Conservation (phyloP, 2,797 vertebrate species). For the Okamejei kenojei region DNA sequence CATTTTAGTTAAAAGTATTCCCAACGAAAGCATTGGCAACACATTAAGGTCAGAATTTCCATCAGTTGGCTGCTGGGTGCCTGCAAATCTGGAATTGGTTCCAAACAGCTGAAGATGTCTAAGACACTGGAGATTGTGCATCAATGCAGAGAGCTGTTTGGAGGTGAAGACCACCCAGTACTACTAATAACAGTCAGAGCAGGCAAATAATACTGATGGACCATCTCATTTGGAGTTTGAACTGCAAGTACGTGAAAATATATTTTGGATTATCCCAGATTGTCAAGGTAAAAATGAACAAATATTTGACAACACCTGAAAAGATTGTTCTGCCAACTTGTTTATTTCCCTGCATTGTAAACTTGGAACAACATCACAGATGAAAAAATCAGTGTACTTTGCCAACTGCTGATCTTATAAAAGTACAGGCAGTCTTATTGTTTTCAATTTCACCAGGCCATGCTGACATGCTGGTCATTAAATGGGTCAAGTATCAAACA, state of each 20-base stretch:
- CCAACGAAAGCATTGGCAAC: neutral
- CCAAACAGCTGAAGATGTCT: neutral
- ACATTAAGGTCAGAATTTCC: neutral
- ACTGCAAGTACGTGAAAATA: neutral
- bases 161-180: neutral
- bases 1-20: neutral
- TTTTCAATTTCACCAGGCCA: neutral
- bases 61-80: neutral
- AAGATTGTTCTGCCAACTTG: neutral
- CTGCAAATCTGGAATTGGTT: neutral
- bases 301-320: neutral
- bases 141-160: neutral
- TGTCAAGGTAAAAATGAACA: neutral
- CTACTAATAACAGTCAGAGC: neutral
- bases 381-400: neutral
- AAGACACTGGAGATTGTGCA: neutral
- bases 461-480: slow-evolving; percentile 18
- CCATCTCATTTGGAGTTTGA: neutral
- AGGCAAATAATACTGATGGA: neutral
- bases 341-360: slow-evolving; percentile 9
- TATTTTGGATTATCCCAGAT: neutral
- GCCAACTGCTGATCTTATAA: neutral
- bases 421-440: neutral
- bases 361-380: slow-evolving; percentile 18
- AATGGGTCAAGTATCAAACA: slow-evolving; percentile 26